Conservation (phyloP, 2,797 vertebrate species). For the Melanotaenia boesemani region DNA sequence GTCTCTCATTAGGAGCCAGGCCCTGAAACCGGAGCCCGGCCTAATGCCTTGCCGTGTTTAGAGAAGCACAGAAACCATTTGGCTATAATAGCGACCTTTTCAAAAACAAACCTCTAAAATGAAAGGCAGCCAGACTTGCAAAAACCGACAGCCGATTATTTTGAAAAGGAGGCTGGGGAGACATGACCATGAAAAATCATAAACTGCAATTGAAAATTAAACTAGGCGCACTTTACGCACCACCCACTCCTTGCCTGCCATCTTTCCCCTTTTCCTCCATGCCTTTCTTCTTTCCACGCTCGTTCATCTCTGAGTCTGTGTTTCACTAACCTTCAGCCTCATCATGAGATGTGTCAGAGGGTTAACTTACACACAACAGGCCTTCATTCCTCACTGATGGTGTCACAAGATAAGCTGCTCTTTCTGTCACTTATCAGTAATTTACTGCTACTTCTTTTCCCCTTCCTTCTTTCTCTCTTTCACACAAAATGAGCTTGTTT, state of each 20-base stretch:
- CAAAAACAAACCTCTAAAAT: constrained; percentile 81
- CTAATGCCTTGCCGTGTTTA: constrained; percentile 86
- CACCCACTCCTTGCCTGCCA: constrained; percentile 50
- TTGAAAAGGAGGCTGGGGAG: constrained; percentile 72
- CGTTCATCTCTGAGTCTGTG: constrained; percentile 45
- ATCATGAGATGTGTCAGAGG: constrained; percentile 85
- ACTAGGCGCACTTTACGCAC: constrained; percentile 46
- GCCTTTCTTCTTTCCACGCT: constrained; percentile 35
- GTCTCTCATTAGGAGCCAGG: constrained; percentile 85
- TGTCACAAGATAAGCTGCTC: constrained; percentile 79
- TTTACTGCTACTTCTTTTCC: constrained; percentile 77
- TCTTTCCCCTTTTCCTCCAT: constrained; percentile 40
- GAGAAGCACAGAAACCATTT: constrained; percentile 84
- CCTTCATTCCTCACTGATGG: constrained; percentile 85
- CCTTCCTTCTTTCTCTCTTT: constrained; percentile 58
- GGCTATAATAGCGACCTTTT: constrained; percentile 84
- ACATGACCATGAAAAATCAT: constrained; percentile 82
- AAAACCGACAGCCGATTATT: constrained; percentile 79
- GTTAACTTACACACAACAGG: constrained; percentile 75
- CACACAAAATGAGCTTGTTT: constrained; percentile 72
- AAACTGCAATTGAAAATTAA: constrained; percentile 82
- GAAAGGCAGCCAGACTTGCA: constrained; percentile 77
- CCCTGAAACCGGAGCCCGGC: constrained; percentile 81
- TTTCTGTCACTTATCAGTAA: constrained; percentile 82
- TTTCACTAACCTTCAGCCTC: constrained; percentile 63